These are phyloP conservation scores for Chironomus striatipennis DNA, from an alignment of 1,140 invertebrate species.

Conservation along the genomic window DNA sequence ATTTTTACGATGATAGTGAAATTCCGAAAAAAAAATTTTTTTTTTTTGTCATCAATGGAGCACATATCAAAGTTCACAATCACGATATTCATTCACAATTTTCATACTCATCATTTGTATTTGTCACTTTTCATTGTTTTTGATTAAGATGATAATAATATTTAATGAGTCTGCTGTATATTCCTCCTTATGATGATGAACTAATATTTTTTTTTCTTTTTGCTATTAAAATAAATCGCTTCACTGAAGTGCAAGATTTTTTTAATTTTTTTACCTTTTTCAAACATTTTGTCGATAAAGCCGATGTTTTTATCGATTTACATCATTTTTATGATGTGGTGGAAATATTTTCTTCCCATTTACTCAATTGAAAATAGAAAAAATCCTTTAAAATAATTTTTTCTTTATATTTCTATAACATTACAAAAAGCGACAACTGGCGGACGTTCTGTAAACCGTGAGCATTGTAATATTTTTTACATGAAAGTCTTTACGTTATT, in stretches of 20 bases:
- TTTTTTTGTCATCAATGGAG: too few relatives aligned
- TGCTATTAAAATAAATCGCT: background rate
- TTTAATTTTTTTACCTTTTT: background rate
- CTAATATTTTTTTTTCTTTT: background rate
- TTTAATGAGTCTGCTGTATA: background rate
- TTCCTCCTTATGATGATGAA: background rate
- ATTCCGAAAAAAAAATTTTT: too few relatives aligned
- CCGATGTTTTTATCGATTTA: background rate
- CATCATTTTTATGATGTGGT: background rate
- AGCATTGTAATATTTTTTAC: too few relatives aligned
- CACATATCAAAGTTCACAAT: too few relatives aligned
- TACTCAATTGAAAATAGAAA: background rate
- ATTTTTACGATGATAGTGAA: too few relatives aligned
- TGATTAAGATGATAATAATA: background rate
- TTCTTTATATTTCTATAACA: conserved; percentile 6
- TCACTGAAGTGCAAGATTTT: background rate
- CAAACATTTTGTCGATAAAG: background rate
- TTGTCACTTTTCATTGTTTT: background rate
- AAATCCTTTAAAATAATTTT: conserved; percentile 5
- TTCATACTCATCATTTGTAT: background rate
- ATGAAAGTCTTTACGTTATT: background rate
- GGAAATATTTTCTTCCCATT: background rate
- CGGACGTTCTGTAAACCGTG: background rate
- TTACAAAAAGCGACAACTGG: background rate
- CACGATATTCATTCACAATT: too few relatives aligned